Base-by-base conservation (phyloP, 1,140 invertebrate species). In the Ceratitis capitata region DNA sequence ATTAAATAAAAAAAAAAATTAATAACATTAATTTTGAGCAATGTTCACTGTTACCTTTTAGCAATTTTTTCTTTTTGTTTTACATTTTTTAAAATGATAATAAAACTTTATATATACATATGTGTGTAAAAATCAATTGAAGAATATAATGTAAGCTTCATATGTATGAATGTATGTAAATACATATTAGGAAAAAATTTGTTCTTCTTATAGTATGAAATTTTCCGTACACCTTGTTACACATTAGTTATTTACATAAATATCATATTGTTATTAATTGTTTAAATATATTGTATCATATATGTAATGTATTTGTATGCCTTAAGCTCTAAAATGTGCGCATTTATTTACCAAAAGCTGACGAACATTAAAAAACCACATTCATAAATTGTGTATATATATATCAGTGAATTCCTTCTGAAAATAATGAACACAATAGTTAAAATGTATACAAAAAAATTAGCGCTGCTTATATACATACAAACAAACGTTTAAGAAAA, bases 401-500 rank as follows among this genome's bases (percentile, higher is more conserved):
- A 26, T 61, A 49, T 58, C n/a, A 26, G n/a, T n/a, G n/a, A n/a
- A n/a, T n/a, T n/a, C n/a, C n/a, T n/a, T n/a, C 35, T 39, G 14
- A 53, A 42, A 85, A 82, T 78, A n/a, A 85, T 32, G 42, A 49
- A 53, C 69, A 39, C 51, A 84, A 84, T n/a, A 56, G 51, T 32
- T 83, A 49, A 10, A 23, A 83, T 74, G 61, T 61, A 78, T 42
- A 35, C 45, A 32, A n/a, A n/a, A n/a, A n/a, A n/a, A n/a, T n/a
- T n/a, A n/a, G n/a, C n/a, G n/a, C n/a, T n/a, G n/a, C n/a, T n/a
- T 35, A 35, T 12, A 32, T 23, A 32, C 23, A 32, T 83, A n/a
- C 29, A 82, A 26, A 9, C 19, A 42, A 61, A 29, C 47, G 26
- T n/a, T n/a, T 49, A 64, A 84, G 69, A 69, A 47, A 47, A 58